These are phyloP conservation scores for Entelurus aequoreus DNA, from an alignment of 2,113 vertebrate species.

Conservation along the genomic window DNA sequence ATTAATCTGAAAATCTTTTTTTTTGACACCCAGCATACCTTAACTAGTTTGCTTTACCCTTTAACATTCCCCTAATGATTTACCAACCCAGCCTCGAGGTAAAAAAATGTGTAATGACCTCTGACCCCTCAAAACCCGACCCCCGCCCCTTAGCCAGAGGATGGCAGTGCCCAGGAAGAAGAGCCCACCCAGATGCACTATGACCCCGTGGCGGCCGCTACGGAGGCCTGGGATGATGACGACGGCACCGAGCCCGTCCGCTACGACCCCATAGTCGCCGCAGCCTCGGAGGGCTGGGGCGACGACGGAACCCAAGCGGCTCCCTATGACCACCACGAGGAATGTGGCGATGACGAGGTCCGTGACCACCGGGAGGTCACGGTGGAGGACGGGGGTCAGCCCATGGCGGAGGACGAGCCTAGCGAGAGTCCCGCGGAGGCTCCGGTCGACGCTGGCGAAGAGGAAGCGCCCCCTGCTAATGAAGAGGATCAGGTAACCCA, in stretches of 20 bases:
- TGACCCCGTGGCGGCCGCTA: constrained; percentile 58
- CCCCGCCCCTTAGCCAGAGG: constrained; percentile 69
- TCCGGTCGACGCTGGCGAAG: constrained; percentile 33
- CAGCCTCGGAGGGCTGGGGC: constrained; percentile 59
- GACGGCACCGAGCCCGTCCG: constrained; percentile 41
- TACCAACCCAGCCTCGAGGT: constrained; percentile 21
- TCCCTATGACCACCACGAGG: constrained; percentile 38
- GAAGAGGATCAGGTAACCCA: constrained; percentile 69
- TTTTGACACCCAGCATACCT: not conserved
- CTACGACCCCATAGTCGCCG: constrained; percentile 64
- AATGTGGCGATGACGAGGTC: constrained; percentile 54
- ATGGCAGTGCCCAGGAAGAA: constrained; percentile 56
- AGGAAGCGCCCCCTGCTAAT: constrained; percentile 34
- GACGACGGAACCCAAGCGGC: constrained; percentile 41
- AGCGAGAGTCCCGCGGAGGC: constrained; percentile 39
- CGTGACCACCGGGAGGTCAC: constrained; percentile 45
- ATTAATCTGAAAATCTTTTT: too few relatives aligned
- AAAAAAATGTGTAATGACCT: constrained; percentile 41
- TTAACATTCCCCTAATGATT: constrained; percentile 15
- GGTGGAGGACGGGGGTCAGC: constrained; percentile 44
- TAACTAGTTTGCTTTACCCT: not conserved
- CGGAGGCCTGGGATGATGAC: constrained; percentile 61
- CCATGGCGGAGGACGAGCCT: constrained; percentile 25
- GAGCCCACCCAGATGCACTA: constrained; percentile 30
- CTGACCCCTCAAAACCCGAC: constrained; percentile 53